phyloP scores from a whole-genome alignment of 1,140 invertebrate species.

The Eumaeus atala region DNA sequence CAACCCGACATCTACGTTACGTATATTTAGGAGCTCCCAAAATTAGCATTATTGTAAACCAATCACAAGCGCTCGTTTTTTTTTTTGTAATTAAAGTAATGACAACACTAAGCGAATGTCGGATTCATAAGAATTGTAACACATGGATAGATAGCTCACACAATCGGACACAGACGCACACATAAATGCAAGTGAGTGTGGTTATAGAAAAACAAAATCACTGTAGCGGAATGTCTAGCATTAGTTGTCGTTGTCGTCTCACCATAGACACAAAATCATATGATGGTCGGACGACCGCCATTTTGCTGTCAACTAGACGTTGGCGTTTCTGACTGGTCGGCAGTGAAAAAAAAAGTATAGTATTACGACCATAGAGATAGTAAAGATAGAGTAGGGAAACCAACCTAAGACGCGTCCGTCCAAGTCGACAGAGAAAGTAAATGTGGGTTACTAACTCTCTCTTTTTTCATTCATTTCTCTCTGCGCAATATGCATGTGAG shows the following conservation, averaged over 20 bases:
- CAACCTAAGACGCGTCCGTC: too few species aligned
- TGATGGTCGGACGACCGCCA: conserved; percentile 25
- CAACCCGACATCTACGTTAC: conserved; percentile 62
- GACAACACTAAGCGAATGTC: conserved; percentile 67
- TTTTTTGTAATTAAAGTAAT: conserved; percentile 38
- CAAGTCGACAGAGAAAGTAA: too few species aligned
- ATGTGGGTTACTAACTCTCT: too few species aligned
- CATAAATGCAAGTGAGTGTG: conserved; percentile 73
- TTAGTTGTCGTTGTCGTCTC: conserved; percentile 19
- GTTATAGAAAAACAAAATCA: conserved; percentile 56
- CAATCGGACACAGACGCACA: conserved; percentile 36
- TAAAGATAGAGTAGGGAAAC: too few species aligned
- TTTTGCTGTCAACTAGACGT: neutral
- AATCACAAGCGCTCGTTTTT: conserved; percentile 64
- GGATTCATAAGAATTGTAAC: conserved; percentile 41
- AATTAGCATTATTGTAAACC: conserved; percentile 67
- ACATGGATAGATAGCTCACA: conserved; percentile 28
- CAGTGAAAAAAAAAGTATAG: conserved; percentile 10
- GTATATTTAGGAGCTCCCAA: conserved; percentile 33
- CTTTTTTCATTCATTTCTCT: too few species aligned
- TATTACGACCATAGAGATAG: too few species aligned
- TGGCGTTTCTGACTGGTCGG: conserved; percentile 5
- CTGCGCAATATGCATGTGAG: too few species aligned
- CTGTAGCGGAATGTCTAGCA: conserved; percentile 47
- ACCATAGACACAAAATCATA: conserved; percentile 59